A percentile compares a stretch with the other conserved stretches of the same genome.
These are phyloP conservation scores for Drosophila pseudoobscura DNA, from an alignment of 1,140 invertebrate genomes.

Conservation along the genomic window DNA sequence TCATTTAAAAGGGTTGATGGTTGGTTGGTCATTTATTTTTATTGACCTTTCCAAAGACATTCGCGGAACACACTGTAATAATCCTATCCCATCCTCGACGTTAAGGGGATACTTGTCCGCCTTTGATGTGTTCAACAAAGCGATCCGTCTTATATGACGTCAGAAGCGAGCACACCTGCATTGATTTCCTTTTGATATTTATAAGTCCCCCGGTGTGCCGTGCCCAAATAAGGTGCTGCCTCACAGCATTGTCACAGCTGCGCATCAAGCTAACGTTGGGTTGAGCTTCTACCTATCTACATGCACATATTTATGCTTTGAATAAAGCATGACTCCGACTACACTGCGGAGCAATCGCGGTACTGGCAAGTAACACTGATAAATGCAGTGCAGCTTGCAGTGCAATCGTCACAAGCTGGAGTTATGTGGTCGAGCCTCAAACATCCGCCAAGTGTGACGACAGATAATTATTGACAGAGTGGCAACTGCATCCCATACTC, in stretches of 20 bases:
- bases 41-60: conserved; percentile 19
- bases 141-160: conserved; percentile 34
- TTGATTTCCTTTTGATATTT: conserved; percentile 57
- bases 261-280: conserved; percentile 40
- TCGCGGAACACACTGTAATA: too few relatives aligned
- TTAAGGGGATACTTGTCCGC: too few relatives aligned
- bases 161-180: conserved; percentile 60
- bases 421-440: conserved; percentile 12
- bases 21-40: conserved; percentile 50
- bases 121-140: not conserved
- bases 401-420: conserved; percentile 31
- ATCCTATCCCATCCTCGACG: too few relatives aligned
- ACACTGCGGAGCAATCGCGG: conserved; percentile 11
- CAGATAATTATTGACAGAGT: conserved; percentile 39
- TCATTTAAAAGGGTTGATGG: conserved; percentile 33
- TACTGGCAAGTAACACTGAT: conserved; percentile 32
- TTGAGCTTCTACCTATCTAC: conserved; percentile 3
- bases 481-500: conserved; percentile 27
- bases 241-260: conserved; percentile 56
- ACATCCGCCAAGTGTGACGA: conserved; percentile 67
- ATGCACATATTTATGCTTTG: conserved; percentile 11
- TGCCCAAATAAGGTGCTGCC: conserved; percentile 62
- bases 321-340: conserved; percentile 20
- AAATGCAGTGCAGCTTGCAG: conserved; percentile 32
- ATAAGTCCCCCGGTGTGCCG: not conserved